These are phyloP conservation scores for Linyphia triangularis DNA, from an alignment of 2,888 invertebrate genomes.

Conservation along the genomic window DNA sequence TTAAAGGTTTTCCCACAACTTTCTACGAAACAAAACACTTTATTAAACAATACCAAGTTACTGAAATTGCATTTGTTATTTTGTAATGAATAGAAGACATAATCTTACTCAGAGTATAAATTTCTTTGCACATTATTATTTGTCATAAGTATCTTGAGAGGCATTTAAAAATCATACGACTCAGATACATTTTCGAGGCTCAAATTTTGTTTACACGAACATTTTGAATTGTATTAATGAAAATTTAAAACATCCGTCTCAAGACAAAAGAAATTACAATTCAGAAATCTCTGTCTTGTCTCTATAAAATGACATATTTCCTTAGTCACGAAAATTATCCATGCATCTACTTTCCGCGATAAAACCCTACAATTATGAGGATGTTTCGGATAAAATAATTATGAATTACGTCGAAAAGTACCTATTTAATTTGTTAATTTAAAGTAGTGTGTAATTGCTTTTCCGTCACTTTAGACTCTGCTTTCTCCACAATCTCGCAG, in stretches of 20 bases:
- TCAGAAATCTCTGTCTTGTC: neutral
- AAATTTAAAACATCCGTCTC: neutral
- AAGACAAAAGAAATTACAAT: neutral
- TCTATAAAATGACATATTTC: neutral
- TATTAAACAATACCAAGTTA: no score
- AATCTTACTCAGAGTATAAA: no score
- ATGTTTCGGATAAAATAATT: constrained; percentile 35
- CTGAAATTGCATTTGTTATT: no score
- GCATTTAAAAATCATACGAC: no score
- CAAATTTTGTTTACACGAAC: no score
- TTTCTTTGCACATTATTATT: no score
- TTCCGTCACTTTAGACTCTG: constrained; percentile 3
- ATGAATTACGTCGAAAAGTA: constrained; percentile 12
- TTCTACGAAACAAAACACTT: no score
- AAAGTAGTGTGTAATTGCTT: constrained; percentile 24
- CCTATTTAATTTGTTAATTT: constrained; percentile 44
- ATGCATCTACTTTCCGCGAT: constrained; percentile 7
- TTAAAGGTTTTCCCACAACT: no score
- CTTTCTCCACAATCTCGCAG: constrained; percentile 2
- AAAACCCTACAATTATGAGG: neutral
- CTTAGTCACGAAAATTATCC: neutral
- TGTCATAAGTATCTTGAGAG: no score
- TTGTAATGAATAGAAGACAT: no score
- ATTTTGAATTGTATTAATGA: neutral
- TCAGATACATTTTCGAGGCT: no score